Evolutionary conservation across 2,797 vertebrate genomes (phyloP), one percentile per base, ranked within the genome.

Genomic region (Pipistrellus pygmaeus): DNA sequence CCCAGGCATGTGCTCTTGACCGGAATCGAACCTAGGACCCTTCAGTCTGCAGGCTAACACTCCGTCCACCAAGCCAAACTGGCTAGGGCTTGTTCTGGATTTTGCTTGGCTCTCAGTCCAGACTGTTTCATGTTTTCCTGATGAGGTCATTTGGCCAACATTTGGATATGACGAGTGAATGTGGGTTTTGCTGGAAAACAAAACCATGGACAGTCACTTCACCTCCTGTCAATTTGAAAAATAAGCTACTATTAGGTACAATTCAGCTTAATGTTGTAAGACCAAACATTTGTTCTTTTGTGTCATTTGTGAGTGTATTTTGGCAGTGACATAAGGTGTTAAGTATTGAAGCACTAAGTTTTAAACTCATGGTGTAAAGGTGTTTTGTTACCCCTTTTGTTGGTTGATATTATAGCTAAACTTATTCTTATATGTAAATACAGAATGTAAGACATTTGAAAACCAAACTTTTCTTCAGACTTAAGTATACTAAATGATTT

Each of bases 121-220:
- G 1, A 6, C 35, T 71, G 41, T 60, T 46, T 48, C 14, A 6
- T 7, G 12, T 21, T 85, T 85, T 62, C 77, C 68, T 92, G 25
- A 57, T 92, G 75, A 62, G 69, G 41, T 38, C 71, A 27, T 30
- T 25, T 8, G 62, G 11, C 64, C 71, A 78, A 23, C 20, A 15
- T 88, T 86, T 76, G 91, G 27, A 55, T 76, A 7, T 76, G 77
- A 44, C 51, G 89, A 89, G 80, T 20, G 71, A 15, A 57, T 44
- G 35, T 72, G 94, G n/a, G 81, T 48, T 96, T 94, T 96, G 44
- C 76, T 80, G 90, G 68, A 95, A 95, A 96, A 90, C 32, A 78
- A 12, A 20, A 5, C 46, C 85, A 48, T 71, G 96, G 64, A 92
- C 55, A 80, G 38, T 41, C 71, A 66, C 85, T 88, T 85, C 0